These are phyloP conservation scores for Stercorarius parasiticus DNA, from an alignment of 2,113 vertebrate genomes.

Conservation along the genomic window DNA sequence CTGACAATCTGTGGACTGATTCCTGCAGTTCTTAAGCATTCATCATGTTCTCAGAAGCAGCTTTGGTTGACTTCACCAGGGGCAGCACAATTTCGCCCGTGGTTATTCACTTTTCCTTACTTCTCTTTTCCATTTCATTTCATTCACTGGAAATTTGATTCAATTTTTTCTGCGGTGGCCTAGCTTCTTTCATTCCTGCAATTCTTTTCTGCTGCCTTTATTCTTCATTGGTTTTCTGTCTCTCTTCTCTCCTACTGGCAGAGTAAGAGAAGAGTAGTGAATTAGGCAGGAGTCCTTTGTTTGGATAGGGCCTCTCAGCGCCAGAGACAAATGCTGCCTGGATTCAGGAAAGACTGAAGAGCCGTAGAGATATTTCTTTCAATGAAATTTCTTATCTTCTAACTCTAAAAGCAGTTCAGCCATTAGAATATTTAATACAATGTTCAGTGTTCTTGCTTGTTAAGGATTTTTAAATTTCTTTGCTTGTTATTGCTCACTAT, in stretches of 20 bases:
- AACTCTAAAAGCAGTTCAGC: not conserved
- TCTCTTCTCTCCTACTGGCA: not conserved
- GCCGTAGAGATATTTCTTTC: not conserved
- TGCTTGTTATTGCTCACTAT: not conserved
- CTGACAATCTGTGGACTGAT: constrained; percentile 6
- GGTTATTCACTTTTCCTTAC: constrained; percentile 22
- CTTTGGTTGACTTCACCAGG: constrained; percentile 35
- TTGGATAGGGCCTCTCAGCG: not conserved
- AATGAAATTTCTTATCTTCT: not conserved
- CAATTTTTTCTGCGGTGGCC: not conserved
- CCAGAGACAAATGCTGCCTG: not conserved
- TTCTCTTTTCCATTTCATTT: constrained; percentile 9
- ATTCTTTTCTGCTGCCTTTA: not conserved
- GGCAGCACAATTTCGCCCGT: not conserved
- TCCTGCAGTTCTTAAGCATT: constrained; percentile 43
- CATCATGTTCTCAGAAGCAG: constrained; percentile 12
- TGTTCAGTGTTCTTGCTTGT: accelerated
- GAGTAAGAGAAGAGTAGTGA: not conserved
- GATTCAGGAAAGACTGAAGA: not conserved
- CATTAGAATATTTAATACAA: not conserved
- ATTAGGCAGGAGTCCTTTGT: not conserved
- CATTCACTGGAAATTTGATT: constrained; percentile 21
- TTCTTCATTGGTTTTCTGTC: not conserved
- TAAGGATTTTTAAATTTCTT: not conserved
- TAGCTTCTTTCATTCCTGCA: not conserved